Conservation (phyloP, 2,113 vertebrate genomes). For the Onychostruthus taczanowskii region DNA sequence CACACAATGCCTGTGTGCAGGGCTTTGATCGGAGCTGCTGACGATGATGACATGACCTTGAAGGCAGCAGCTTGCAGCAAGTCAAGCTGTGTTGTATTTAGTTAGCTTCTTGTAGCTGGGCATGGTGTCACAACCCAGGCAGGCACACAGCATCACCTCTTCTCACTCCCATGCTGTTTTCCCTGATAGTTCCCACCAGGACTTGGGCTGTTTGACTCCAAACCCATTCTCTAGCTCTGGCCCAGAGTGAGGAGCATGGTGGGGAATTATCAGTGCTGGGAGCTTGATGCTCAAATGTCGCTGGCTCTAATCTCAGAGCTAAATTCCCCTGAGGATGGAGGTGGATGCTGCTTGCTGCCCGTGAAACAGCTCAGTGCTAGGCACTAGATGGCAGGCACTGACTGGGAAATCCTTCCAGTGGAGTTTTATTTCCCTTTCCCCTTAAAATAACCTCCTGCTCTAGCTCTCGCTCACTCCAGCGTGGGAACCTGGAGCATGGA, state of each 20-base stretch:
- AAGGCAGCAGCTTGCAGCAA: background rate
- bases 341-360: background rate
- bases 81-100: background rate
- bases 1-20: background rate
- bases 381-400: constrained; percentile 66
- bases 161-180: background rate
- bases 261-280: background rate
- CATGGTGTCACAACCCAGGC: accelerated
- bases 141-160: background rate
- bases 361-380: background rate
- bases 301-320: background rate
- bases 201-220: background rate
- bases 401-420: background rate
- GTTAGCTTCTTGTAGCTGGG: background rate
- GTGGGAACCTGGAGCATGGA: background rate
- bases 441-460: background rate
- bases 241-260: background rate
- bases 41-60: accelerated
- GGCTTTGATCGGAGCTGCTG: background rate
- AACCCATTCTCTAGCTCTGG: background rate
- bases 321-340: background rate
- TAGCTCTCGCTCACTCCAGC: accelerated
- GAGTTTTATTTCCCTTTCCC: background rate
- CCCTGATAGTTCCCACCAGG: background rate
- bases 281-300: accelerated